Evolutionary conservation across 2,888 invertebrate genomes (phyloP).

Genomic region (Automeris io): DNA sequence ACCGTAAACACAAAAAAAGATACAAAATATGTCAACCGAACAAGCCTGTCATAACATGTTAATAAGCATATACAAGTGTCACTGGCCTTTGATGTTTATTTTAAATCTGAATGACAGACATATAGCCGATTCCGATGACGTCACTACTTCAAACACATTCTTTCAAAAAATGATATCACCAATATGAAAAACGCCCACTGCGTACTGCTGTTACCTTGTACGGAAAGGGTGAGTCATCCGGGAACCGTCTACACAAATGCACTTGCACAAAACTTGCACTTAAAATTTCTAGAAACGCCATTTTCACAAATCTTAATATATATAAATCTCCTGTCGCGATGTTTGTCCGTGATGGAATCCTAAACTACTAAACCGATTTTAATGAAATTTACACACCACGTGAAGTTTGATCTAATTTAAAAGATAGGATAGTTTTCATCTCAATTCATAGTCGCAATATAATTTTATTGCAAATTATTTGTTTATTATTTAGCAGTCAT

Average conservation of each 20-base stretch:
- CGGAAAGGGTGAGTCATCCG: conserved; percentile 41
- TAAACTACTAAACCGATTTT: too few relatives aligned
- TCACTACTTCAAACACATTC: conserved; percentile 31
- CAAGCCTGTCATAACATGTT: conserved; percentile 1
- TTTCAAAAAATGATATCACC: conserved; percentile 42
- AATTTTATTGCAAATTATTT: too few relatives aligned
- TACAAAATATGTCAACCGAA: background rate
- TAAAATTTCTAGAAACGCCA: too few relatives aligned
- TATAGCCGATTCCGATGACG: conserved; percentile 24
- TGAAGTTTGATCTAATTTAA: too few relatives aligned
- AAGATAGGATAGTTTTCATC: too few relatives aligned
- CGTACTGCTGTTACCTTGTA: conserved; percentile 19
- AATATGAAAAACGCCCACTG: conserved; percentile 33
- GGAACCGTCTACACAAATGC: conserved; percentile 34
- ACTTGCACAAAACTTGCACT: conserved; percentile 43
- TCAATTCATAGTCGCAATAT: too few relatives aligned
- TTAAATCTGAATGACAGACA: conserved; percentile 6
- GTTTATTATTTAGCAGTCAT: too few relatives aligned
- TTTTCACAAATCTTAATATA: too few relatives aligned
- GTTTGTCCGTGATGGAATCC: too few relatives aligned
- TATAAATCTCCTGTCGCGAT: too few relatives aligned
- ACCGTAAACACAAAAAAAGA: background rate
- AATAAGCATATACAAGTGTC: conserved; percentile 1
- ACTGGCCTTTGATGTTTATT: conserved; percentile 7
- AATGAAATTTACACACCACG: too few relatives aligned